Evolutionary conservation across 2,113 vertebrate genomes (phyloP).

Genomic region (Ardeotis arabs): DNA sequence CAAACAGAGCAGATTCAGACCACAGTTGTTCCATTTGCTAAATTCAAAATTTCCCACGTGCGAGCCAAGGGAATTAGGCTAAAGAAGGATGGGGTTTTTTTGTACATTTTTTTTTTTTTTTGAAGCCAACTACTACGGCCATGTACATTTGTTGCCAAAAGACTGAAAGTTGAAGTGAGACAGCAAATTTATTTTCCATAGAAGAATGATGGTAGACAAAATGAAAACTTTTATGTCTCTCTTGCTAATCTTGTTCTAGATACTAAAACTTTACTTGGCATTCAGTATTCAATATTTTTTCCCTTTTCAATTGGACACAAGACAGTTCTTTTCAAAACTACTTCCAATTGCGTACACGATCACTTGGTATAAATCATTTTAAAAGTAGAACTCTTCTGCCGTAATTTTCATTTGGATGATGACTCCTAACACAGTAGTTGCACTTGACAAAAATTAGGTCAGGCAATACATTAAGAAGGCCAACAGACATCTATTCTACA

Average conservation of each 20-base stretch:
- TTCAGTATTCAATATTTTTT: background rate
- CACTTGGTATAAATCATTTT: background rate
- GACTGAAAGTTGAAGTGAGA: background rate
- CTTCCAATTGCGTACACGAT: background rate
- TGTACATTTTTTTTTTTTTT: background rate
- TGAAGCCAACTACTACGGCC: background rate
- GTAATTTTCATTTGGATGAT: background rate
- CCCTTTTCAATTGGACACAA: background rate
- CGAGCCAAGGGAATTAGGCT: constrained; percentile 12
- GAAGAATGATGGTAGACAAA: background rate
- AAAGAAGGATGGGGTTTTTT: background rate
- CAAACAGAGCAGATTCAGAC: constrained; percentile 48
- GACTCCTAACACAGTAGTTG: background rate
- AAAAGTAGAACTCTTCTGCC: background rate
- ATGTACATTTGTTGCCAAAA: background rate
- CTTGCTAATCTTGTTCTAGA: background rate
- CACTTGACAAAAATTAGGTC: background rate
- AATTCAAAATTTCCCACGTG: constrained; percentile 3
- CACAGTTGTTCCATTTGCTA: constrained; percentile 40
- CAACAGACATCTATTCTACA: background rate
- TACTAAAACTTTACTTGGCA: background rate
- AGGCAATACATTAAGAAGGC: background rate
- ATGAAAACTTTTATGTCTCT: background rate
- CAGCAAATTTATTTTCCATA: background rate
- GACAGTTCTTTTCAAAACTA: background rate